Evolutionary conservation across 2,797 vertebrate species (phyloP), one percentile per base, ranked within the genome.

Genomic region (Lithobates sylvaticus): DNA sequence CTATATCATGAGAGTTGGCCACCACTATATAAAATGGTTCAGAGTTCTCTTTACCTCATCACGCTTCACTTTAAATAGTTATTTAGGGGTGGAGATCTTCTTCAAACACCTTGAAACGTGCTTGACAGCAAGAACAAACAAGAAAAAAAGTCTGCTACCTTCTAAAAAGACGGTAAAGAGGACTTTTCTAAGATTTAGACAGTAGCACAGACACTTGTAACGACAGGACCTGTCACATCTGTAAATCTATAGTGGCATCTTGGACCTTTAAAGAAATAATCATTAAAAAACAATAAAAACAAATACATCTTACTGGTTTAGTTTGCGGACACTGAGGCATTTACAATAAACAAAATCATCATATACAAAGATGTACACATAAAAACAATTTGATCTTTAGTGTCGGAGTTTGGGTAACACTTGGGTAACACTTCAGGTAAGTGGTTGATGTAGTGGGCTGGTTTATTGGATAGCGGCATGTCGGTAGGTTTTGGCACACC

Each of bases 361-460:
- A 21, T 73, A 85, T 73, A 74, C 64, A 79, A 47, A 72, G 79
- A 73, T 79, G 42, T 78, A 79, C 76, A 85, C 21, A 29, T 16
- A 6, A 47, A 73, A 39, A 26, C 75, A 9, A 26, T 39, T 74
- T 50, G 47, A 67, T 65, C 18, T 67, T 34, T 79, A 74, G 76
- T 34, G 76, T 34, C 47, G 10, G 34, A 68, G 47, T 26, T 27
- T 78, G 36, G 42, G 83, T 84, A 78, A 79, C 71, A 79, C 83
- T 78, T 76, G 10, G 54, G 29, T n/a, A n/a, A n/a, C n/a, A n/a
- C n/a, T n/a, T n/a, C n/a, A n/a, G 58, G 78, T 26, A 10, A 13
- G 61, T 23, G 61, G 61, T 65, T 65, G 61, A 65, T 26, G 76
- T 26, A 71, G 18, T 47, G 44, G 13, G 10, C 44, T 47, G 44